Base-by-base conservation (phyloP, 2,888 invertebrate genomes). In the Heliconius ethilla region DNA sequence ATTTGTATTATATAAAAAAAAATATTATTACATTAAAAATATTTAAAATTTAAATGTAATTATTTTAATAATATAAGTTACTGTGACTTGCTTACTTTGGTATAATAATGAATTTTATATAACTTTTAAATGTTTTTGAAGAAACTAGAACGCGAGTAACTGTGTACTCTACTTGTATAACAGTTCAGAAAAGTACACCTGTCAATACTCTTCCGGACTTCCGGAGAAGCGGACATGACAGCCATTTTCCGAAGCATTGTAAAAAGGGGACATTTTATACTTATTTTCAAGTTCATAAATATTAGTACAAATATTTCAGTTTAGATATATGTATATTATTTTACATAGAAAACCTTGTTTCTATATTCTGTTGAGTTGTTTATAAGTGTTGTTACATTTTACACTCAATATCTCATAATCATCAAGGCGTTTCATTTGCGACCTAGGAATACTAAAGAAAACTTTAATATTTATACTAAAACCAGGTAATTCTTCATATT, bases 121-220 rank as follows among this genome's bases (percentile, higher is more conserved):
- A 22, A 66, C 33, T 66, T 66, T 22, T 4, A 33, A 18, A 45
- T 69, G 25, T 27, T 70, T 70, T 7, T 29, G 25, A 72, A 37
- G 55, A 33, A 55, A 70, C 18, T n/a, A 59, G 33, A 29, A 72
- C 11, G n/a, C 15, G 15, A 29, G 9, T 29, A 22, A n/a, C 33
- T 33, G 15, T 72, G 33, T 72, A 33, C 51, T 72, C n/a, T 13
- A 33, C n/a, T 55, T 59, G 33, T 55, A 45, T 18, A 45, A 69
- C 25, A 37, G 72, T 33, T 72, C 33, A 59, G 25, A n/a, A 13
- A 59, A 51, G 33, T 55, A 55, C 55, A 72, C 33, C 55, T 72
- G 70, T 72, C 72, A 59, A 72, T 72, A 72, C 72, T 72, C 25
- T 59, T 33, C 72, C 72, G 72, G 72, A 59, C 59, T 37, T 72